Evolutionary conservation across 2,113 vertebrate genomes (phyloP), one percentile per base, ranked within the genome.

Genomic region (Chinchilla lanigera): DNA sequence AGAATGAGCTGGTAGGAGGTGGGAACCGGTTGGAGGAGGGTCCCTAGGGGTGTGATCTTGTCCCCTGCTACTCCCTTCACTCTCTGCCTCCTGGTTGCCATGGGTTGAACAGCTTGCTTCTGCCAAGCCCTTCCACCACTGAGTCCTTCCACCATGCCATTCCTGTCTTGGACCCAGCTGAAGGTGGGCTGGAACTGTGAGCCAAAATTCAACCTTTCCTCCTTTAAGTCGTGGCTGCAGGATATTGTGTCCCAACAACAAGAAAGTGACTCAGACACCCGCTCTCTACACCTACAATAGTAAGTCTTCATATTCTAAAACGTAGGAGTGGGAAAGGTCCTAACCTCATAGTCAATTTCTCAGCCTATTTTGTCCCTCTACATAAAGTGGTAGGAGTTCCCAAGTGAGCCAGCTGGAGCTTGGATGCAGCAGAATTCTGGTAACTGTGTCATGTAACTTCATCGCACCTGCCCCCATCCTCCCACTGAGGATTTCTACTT

Each of bases 271-370:
- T 77, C 47, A 30, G 44, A 77, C 26, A 71, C 26, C 44, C 75
- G n/a, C 19, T 90, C 71, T 83, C 84, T 56, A 12, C 0, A 41
- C n/a, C 44, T 58, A 16, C 24, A 73, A 60, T 82, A 5, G n/a
- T 30, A 44, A 89, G 44, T 52, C 20, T 58, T 78, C 67, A 69
- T 78, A 47, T 67, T 77, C 63, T 94, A 78, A 96, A 95, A 80
- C 16, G 30, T 38, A 19, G 16, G 13, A 8, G 5, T 19, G 2
- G 2, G 58, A 2, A 75, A 24, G 33, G 14, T 75, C 30, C 86
- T 82, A 44, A 47, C 20, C 44, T 87, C 8, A 6, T 20, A 69
- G 71, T 81, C 22, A 63, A 92, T 82, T 88, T 88, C 41, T 30
- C 61, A 61, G 24, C 44, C 89, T 50, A 9, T 61, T 63, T 60